Base-by-base conservation (phyloP, 2,797 vertebrate species). In the Chaenodraco wilsoni region DNA sequence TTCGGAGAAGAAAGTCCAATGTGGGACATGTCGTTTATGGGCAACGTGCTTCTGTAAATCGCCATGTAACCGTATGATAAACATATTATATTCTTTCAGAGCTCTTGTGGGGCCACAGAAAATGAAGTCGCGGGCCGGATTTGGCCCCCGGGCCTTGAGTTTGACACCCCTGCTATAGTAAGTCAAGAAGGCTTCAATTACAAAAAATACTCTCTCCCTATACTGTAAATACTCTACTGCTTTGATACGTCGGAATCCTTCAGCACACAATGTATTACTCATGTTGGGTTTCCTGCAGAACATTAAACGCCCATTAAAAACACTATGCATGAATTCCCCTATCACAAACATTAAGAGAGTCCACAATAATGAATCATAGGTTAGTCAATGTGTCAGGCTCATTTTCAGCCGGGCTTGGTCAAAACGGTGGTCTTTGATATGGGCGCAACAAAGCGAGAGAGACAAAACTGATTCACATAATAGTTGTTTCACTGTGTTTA, bases 331-430 rank as follows among this genome's bases (percentile, higher is more conserved):
- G 83, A 90, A 76, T 87, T 27, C 61, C 66, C 57, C 46, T 37
- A 79, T 87, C 67, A 80, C 48, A 78, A 83, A 72, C 11, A n/a
- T 73, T 65, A 72, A 79, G 65, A 48, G 59, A 37, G 49, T 69
- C 43, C 37, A 61, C 37, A 50, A n/a, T 33, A 40, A 67, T 88
- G 89, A 91, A 59, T 93, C 90, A 91, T 81, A 84, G 67, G 67
- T 88, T 84, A 82, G 81, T 71, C 14, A 56, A 64, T 82, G 79
- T 19, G 44, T 89, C 72, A 70, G 52, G 15, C 68, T 72, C 72
- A 60, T 49, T 74, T 67, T 84, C 59, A 68, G 54, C 58, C 44
- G 2, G 0, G 37, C 0, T 52, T 15, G 13, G 54, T 73, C 63
- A 71, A 56, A 76, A 67, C 43, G 17, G n/a, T 31, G 9, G 64